Base-by-base conservation (phyloP, 2,797 vertebrate species). In the Liasis olivaceus region DNA sequence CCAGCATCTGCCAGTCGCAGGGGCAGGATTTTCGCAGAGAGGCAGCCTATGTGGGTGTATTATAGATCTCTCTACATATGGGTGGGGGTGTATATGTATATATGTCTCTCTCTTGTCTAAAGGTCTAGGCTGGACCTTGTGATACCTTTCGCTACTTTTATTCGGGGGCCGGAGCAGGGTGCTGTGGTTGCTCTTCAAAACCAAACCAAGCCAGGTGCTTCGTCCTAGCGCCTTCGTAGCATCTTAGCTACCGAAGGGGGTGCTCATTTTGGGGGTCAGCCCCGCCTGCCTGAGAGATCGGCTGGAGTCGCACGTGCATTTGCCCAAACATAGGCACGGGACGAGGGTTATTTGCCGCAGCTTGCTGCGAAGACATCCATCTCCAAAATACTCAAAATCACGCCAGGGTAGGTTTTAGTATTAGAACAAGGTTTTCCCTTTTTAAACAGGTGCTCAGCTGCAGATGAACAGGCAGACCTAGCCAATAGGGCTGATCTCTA, bases 91-190 rank as follows among this genome's bases (percentile, higher is more conserved):
- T 93, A 64, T 60, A 88, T 90, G 87, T 56, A 31, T 64, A 77
- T 77, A 22, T 17, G 72, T 66, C 66, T 69, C 66, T 62, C 28
- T 72, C 36, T 69, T 84, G 66, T 93, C 85, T 90, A 94, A 84
- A 89, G 94, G 92, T 91, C 95, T 95, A 89, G 36, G 87, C 93
- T 92, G 95, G 95, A 96, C 94, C 86, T 93, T 89, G 92, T 91
- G 88, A 81, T 36, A 91, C 87, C 91, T 94, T 95, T 93, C 90
- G 94, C 15, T 22, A 20, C 28, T 47, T 88, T 28, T 95, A 96
- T 95, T 96, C 95, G 95, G 97, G 98, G 97, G 97, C 96, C 96
- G 92, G 96, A 97, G 97, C 97, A 2, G 47, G 97, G 97, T 95
- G 94, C 95, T 95, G 95, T 42, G 95, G 96, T 94, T 93, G 93